Conservation (phyloP, 2,113 vertebrate genomes). For the Sylvia atricapilla region DNA sequence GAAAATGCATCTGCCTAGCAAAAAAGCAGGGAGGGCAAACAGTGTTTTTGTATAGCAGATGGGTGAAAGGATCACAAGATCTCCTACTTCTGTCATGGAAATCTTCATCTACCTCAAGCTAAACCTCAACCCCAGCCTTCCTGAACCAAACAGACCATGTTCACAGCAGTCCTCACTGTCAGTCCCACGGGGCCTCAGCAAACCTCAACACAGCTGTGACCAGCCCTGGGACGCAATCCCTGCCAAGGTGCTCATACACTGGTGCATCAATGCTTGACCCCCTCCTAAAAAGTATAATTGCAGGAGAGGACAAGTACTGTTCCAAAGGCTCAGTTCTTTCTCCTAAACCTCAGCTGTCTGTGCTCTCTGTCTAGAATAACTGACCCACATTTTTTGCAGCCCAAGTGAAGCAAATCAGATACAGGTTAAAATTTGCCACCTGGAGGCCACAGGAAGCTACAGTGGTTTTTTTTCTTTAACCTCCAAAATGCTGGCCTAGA, state of each 20-base stretch:
- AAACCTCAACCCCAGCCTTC: background rate
- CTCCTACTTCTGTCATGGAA: background rate
- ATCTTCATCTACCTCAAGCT: background rate
- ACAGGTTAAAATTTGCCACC: constrained; percentile 21
- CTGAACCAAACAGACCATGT: background rate
- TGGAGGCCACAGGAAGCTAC: constrained; percentile 25
- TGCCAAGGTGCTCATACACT: background rate
- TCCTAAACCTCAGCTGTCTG: background rate
- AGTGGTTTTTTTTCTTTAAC: background rate
- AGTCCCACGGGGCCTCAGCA: background rate
- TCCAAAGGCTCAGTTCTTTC: background rate
- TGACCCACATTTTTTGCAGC: constrained; percentile 18
- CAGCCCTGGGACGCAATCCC: background rate
- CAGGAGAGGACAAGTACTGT: background rate
- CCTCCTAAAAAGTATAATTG: background rate
- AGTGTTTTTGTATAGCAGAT: background rate
- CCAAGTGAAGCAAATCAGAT: background rate
- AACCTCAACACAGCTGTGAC: background rate
- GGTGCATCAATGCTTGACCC: background rate
- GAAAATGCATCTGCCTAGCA: background rate
- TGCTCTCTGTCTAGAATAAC: background rate
- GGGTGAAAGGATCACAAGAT: background rate
- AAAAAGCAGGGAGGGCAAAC: background rate
- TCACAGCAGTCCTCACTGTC: background rate
- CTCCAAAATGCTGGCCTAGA: background rate